A percentile compares a stretch with the other conserved stretches of the same genome.
Conservation (phyloP, 2,888 invertebrate species). For the Colletes collaris region DNA sequence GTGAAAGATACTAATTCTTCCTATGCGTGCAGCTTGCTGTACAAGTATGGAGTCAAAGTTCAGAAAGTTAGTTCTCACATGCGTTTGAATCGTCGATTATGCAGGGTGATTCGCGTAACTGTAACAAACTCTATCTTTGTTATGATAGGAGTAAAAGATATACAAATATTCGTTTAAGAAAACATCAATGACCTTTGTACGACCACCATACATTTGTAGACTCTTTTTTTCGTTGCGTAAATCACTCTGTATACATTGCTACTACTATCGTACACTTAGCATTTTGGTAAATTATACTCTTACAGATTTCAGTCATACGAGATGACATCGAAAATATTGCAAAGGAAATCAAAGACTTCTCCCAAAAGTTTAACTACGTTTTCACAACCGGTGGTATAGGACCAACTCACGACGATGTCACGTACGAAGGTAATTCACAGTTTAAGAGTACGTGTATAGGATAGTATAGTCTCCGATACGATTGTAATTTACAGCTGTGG, state of each 20-base stretch:
- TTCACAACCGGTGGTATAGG: slow-evolving; percentile 91
- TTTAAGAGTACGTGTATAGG: neutral
- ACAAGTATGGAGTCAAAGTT: slow-evolving; percentile 87
- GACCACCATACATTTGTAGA: no score
- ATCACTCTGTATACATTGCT: neutral
- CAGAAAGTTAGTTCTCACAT: slow-evolving; percentile 81
- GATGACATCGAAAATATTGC: slow-evolving; percentile 87
- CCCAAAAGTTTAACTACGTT: slow-evolving; percentile 86
- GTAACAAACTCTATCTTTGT: no score
- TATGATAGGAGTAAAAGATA: no score
- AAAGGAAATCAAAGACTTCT: slow-evolving; percentile 86
- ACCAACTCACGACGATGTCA: slow-evolving; percentile 91
- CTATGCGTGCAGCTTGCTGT: slow-evolving; percentile 86
- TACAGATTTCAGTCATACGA: slow-evolving; percentile 87
- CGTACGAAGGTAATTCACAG: slow-evolving; percentile 86
- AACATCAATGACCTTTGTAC: no score
- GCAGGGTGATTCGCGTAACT: no score
- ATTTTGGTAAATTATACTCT: slow-evolving; percentile 1
- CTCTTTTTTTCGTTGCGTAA: no score
- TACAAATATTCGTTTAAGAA: no score
- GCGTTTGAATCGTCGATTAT: neutral
- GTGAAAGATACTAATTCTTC: slow-evolving; percentile 88
- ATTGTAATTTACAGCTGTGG: slow-evolving; percentile 81
- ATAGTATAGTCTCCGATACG: neutral
- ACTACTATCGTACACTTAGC: neutral